Conservation (phyloP, 2,797 vertebrate species). For the Eulemur coronatus region DNA sequence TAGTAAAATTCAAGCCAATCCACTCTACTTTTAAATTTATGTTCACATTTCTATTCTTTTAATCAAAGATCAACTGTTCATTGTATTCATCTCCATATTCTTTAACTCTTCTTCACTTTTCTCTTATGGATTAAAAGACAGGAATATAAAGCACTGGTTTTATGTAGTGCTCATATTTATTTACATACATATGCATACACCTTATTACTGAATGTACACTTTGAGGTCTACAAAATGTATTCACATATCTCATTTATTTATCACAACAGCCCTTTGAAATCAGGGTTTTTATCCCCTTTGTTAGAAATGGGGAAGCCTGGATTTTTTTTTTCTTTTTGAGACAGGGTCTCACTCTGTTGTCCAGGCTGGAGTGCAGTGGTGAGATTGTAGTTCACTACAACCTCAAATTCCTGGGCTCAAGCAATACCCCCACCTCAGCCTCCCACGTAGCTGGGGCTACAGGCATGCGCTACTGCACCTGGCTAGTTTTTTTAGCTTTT, state of each 20-base stretch:
- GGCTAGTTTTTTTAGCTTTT: not conserved
- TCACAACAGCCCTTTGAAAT: not conserved
- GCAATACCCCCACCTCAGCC: not conserved
- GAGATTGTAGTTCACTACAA: not conserved
- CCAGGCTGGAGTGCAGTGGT: not conserved
- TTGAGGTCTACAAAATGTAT: not conserved
- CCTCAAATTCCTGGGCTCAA: not conserved
- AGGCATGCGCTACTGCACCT: not conserved
- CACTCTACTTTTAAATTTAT: constrained; percentile 19
- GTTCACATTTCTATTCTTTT: not conserved
- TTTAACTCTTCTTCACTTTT: not conserved
- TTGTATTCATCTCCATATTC: not conserved
- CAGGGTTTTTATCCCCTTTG: not conserved
- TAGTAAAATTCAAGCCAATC: constrained; percentile 3
- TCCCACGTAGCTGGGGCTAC: not conserved
- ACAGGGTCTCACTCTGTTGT: not conserved
- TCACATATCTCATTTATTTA: not conserved
- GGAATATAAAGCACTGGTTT: not conserved
- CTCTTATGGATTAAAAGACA: not conserved
- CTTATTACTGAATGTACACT: not conserved
- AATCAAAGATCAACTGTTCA: not conserved
- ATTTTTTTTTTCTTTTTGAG: not conserved
- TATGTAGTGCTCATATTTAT: not conserved
- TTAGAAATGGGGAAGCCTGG: not conserved
- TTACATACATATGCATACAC: not conserved